These are phyloP conservation scores for Pantala flavescens DNA, from an alignment of 1,140 invertebrate species.

Conservation along the genomic window DNA sequence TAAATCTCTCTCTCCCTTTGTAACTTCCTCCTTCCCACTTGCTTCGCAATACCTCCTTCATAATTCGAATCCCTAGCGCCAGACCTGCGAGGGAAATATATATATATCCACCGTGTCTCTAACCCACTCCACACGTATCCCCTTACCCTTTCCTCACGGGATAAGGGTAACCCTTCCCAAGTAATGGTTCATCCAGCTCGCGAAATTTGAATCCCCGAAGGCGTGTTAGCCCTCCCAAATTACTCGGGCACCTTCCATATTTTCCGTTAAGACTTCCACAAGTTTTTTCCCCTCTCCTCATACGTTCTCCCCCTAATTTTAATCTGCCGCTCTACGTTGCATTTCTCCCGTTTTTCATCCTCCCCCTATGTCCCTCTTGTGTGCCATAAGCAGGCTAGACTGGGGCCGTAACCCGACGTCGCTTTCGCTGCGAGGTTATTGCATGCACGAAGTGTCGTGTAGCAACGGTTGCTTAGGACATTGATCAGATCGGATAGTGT, in stretches of 20 bases:
- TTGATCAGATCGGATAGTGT: no score
- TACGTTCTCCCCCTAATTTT: not conserved
- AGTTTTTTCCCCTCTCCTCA: not conserved
- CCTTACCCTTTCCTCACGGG: not conserved
- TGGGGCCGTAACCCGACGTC: no score
- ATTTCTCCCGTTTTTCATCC: not conserved
- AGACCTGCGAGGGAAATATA: no score
- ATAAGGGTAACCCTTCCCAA: not conserved
- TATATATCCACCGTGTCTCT: no score
- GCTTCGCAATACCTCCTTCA: no score
- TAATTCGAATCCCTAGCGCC: no score
- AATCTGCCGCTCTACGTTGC: not conserved
- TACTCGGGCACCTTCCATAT: not conserved
- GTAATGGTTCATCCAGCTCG: not conserved
- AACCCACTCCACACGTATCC: not conserved
- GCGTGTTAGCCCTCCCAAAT: not conserved
- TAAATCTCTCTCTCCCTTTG: no score
- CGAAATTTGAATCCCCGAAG: slow-evolving; percentile 2
- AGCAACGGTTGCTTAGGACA: no score
- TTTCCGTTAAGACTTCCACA: not conserved
- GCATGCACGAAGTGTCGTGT: no score
- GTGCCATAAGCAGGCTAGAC: no score
- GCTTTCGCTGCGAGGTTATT: no score
- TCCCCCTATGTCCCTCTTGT: not conserved
- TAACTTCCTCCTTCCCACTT: no score